These are phyloP conservation scores for Lasioglossum malachurum DNA, from an alignment of 2,888 invertebrate species.

Conservation along the genomic window DNA sequence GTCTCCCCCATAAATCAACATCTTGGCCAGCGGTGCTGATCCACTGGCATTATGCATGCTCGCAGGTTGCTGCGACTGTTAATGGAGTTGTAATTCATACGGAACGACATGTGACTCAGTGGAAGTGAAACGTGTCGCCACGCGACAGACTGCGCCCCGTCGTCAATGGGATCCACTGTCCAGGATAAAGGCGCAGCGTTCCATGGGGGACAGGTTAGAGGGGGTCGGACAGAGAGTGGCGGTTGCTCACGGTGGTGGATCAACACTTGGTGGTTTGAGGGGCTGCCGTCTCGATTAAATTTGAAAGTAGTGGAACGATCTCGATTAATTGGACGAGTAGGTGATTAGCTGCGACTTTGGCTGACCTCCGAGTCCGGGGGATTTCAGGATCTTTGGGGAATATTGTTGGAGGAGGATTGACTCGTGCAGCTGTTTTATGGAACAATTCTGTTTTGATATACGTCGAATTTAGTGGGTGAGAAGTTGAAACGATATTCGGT, in stretches of 20 bases:
- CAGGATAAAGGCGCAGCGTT: slow-evolving; percentile 16
- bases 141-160: slow-evolving; percentile 65
- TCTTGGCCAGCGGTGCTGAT: slow-evolving; percentile 17
- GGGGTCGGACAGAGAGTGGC: slow-evolving; percentile 18
- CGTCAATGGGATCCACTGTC: slow-evolving; percentile 60
- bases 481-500: no score
- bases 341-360: slow-evolving; percentile 2
- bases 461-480: neutral
- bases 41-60: slow-evolving; percentile 59
- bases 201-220: slow-evolving; percentile 4
- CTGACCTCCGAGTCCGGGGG: neutral
- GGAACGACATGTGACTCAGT: slow-evolving; percentile 75
- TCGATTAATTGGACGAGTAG: slow-evolving; percentile 35
- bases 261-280: slow-evolving; percentile 43
- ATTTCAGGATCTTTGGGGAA: neutral
- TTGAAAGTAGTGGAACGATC: slow-evolving; percentile 58
- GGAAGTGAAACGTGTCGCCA: slow-evolving; percentile 75
- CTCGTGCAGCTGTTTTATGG: no score
- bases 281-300: slow-evolving; percentile 49
- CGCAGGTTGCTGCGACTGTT: slow-evolving; percentile 61
- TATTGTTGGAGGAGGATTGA: no score
- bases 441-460: neutral
- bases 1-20: slow-evolving; percentile 47
- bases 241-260: slow-evolving; percentile 39
- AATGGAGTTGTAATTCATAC: slow-evolving; percentile 80